These are phyloP conservation scores for Etia nguti DNA, from an alignment of 2,113 vertebrate genomes.

Conservation along the genomic window DNA sequence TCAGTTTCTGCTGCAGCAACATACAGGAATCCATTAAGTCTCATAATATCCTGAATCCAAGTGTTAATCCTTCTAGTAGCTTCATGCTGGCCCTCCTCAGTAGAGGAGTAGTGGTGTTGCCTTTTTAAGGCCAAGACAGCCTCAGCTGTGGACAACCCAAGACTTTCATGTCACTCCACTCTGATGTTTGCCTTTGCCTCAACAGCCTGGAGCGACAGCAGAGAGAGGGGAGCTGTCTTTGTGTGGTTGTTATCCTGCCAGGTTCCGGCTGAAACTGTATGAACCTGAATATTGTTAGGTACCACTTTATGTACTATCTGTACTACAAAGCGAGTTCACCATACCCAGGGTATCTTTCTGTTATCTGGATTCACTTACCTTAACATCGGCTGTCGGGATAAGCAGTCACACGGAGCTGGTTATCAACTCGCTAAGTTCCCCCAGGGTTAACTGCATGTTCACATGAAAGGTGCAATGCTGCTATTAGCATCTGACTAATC, in stretches of 20 bases:
- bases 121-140: conserved; percentile 62
- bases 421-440: neutral
- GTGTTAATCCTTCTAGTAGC: neutral
- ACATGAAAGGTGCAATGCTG: neutral
- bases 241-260: neutral
- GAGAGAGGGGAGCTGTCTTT: conserved; percentile 20
- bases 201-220: neutral
- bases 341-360: neutral
- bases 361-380: neutral
- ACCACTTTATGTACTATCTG: neutral
- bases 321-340: neutral
- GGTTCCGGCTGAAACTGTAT: neutral
- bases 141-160: conserved; percentile 15
- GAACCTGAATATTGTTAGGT: neutral
- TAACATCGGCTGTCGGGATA: neutral
- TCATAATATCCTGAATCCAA: neutral
- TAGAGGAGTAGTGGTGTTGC: conserved; percentile 23
- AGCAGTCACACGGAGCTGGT: neutral
- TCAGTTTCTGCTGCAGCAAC: neutral
- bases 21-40: neutral
- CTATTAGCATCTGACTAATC: neutral
- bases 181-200: neutral
- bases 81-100: neutral
- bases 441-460: neutral
- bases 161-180: neutral